Evolutionary conservation across 1,140 invertebrate genomes (phyloP).

Genomic region (Lamellibrachia luymesi): DNA sequence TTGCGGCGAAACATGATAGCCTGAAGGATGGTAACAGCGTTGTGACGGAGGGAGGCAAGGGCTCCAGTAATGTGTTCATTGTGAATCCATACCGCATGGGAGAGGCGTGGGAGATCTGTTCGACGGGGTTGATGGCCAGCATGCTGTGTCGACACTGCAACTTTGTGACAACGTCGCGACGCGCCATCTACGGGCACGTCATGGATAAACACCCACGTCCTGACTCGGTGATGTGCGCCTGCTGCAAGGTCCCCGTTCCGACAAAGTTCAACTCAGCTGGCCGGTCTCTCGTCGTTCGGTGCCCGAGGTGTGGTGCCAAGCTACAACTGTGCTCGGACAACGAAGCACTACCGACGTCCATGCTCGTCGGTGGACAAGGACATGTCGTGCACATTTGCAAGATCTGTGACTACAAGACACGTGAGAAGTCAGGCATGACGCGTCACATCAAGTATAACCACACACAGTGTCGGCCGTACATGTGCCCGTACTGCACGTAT

Average conservation of each 20-base stretch:
- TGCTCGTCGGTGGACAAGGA: not conserved
- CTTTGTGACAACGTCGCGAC: not conserved
- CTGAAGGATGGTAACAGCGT: not conserved
- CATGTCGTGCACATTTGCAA: slow-evolving; percentile 9
- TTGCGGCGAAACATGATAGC: not conserved
- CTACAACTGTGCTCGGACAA: not conserved
- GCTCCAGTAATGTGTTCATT: not conserved
- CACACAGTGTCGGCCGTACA: slow-evolving; percentile 17
- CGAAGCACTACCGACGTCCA: not conserved
- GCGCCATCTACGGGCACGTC: not conserved
- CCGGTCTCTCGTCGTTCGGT: not conserved
- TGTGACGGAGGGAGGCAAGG: not conserved
- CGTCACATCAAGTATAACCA: slow-evolving; percentile 27
- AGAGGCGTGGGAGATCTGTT: not conserved
- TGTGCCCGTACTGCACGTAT: slow-evolving; percentile 22
- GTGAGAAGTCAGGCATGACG: slow-evolving; percentile 17
- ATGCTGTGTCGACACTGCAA: not conserved
- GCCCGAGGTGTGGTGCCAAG: not conserved
- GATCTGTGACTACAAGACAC: slow-evolving; percentile 17
- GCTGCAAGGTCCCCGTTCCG: not conserved
- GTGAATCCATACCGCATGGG: not conserved
- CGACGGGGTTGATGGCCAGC: not conserved
- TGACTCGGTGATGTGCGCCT: not conserved
- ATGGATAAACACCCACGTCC: not conserved
- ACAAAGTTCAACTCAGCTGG: not conserved